phyloP scores from a whole-genome alignment of 2,797 vertebrate species.

The Salarias fasciatus region DNA sequence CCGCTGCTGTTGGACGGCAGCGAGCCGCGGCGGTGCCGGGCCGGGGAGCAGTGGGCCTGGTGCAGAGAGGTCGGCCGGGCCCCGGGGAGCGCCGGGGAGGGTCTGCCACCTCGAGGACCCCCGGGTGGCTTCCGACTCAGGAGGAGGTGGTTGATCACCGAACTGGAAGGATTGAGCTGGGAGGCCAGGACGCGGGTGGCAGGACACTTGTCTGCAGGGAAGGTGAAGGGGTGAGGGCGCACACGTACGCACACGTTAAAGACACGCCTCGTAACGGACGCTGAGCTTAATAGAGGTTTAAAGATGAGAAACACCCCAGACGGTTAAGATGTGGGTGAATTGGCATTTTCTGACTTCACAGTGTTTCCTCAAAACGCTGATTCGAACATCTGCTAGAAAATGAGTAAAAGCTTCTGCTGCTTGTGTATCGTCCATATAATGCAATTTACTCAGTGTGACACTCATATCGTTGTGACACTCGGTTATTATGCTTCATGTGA shows the following conservation, averaged over 20 bases:
- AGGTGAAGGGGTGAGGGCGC: not conserved
- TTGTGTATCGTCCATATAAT: too few relatives aligned
- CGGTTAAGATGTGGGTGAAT: too few relatives aligned
- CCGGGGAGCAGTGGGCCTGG: conserved; percentile 78
- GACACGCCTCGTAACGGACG: not conserved
- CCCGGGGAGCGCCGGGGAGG: conserved; percentile 76
- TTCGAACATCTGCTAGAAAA: too few relatives aligned
- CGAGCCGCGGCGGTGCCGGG: conserved; percentile 76
- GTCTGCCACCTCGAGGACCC: conserved; percentile 77
- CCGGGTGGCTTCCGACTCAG: conserved; percentile 88
- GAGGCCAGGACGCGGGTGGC: conserved; percentile 92
- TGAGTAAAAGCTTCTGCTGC: too few relatives aligned
- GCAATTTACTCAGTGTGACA: too few relatives aligned
- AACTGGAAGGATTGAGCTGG: conserved; percentile 89
- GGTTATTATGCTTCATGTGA: too few relatives aligned
- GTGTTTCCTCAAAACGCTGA: too few relatives aligned
- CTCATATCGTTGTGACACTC: too few relatives aligned
- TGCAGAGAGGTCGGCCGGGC: conserved; percentile 23
- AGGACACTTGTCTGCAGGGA: conserved; percentile 90
- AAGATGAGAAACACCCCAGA: too few relatives aligned
- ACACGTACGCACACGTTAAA: conserved; percentile 7
- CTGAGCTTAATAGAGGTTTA: too few relatives aligned
- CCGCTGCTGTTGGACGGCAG: conserved; percentile 60
- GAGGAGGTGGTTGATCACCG: conserved; percentile 96
- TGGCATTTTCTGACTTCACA: too few relatives aligned